Conservation (phyloP, 2,113 vertebrate species). For the Erythrocercus mccallii region DNA sequence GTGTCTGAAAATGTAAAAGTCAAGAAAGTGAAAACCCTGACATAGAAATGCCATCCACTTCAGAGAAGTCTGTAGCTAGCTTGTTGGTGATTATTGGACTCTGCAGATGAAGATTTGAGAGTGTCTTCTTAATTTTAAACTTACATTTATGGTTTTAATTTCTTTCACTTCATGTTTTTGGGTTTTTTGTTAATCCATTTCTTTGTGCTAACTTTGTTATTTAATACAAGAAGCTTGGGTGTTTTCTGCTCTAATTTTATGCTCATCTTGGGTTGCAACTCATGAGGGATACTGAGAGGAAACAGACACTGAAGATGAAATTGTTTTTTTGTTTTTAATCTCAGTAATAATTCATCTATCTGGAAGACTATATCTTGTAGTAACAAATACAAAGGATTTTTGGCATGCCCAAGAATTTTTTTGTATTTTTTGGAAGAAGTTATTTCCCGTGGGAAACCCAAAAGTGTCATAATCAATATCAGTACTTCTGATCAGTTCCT, state of each 20-base stretch:
- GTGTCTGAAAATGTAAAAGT: background rate
- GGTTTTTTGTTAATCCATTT: rapidly evolving
- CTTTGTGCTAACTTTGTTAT: background rate
- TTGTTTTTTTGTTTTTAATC: background rate
- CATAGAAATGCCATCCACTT: background rate
- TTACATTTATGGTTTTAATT: background rate
- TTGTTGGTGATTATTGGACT: background rate
- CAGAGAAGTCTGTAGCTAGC: background rate
- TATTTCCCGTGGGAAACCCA: background rate
- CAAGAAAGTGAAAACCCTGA: background rate
- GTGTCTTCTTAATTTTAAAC: background rate
- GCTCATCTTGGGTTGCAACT: background rate
- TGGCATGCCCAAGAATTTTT: background rate
- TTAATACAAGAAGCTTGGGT: rapidly evolving
- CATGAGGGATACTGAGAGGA: background rate
- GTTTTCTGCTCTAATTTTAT: background rate
- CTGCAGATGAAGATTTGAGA: background rate
- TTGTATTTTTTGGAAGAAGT: background rate
- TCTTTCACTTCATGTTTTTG: rapidly evolving
- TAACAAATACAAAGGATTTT: background rate
- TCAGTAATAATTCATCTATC: background rate
- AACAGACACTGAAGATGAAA: background rate
- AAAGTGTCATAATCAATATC: background rate
- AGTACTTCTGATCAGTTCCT: background rate
- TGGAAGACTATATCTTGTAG: background rate